A percentile compares a stretch with the other conserved stretches of the same genome.
phyloP scores from a whole-genome alignment of 2,113 vertebrate genomes.

The Trichechus manatus region DNA sequence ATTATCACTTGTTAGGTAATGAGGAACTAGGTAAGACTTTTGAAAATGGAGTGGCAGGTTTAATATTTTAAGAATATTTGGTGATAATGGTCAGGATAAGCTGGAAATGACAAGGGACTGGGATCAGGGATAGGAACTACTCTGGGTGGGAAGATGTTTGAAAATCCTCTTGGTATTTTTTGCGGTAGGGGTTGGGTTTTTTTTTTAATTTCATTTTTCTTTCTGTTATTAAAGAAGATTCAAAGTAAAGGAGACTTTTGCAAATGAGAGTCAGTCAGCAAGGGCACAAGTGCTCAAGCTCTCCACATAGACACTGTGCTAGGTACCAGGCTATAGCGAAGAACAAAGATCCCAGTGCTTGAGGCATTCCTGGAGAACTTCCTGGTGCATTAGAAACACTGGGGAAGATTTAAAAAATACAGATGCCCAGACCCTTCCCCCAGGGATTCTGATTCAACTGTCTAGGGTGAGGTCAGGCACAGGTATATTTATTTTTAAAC shows the following conservation, averaged over 20 bases:
- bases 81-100: slow-evolving; percentile 14
- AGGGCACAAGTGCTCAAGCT: neutral
- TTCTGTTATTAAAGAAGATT: neutral
- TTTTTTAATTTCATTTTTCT: neutral
- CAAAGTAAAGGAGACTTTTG: neutral
- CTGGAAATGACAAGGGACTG: neutral
- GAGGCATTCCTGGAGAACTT: neutral
- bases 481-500: slow-evolving; percentile 10
- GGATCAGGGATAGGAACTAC: neutral
- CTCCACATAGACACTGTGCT: neutral
- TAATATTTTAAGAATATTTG: slow-evolving; percentile 18
- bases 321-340: neutral
- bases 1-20: neutral
- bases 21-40: neutral
- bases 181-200: too few relatives aligned
- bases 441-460: neutral
- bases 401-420: neutral
- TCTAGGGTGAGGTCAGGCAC: neutral
- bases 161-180: neutral
- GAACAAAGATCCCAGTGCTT: neutral
- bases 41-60: neutral
- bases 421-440: neutral
- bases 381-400: neutral
- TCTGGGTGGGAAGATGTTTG: neutral
- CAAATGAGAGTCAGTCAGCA: slow-evolving; percentile 15